phyloP scores from a whole-genome alignment of 2,888 invertebrate genomes.

The Eupithecia centaureata region DNA sequence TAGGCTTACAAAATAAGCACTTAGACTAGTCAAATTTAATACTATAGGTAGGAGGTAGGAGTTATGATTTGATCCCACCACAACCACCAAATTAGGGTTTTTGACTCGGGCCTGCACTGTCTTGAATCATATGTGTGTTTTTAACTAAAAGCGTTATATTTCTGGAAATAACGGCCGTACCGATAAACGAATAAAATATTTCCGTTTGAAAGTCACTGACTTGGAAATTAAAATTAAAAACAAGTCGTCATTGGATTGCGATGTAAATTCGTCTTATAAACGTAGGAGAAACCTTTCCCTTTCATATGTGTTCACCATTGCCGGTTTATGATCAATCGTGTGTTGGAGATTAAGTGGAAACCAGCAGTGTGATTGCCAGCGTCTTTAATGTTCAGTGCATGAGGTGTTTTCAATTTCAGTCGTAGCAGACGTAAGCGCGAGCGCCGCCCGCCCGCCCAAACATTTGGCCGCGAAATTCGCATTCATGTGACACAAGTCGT shows the following conservation, averaged over 20 bases:
- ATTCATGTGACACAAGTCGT: slow-evolving; percentile 69
- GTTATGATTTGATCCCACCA: too few relatives aligned
- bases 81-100: slow-evolving; percentile 2
- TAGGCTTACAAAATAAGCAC: too few relatives aligned
- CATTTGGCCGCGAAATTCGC: slow-evolving; percentile 64
- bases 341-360: slow-evolving; percentile 5
- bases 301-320: slow-evolving; percentile 42
- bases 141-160: slow-evolving; percentile 28
- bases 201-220: slow-evolving; percentile 72
- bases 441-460: slow-evolving; percentile 62
- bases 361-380: slow-evolving; percentile 46
- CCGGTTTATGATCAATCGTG: slow-evolving; percentile 25
- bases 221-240: slow-evolving; percentile 69
- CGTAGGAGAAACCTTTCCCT: slow-evolving; percentile 10
- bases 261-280: slow-evolving; percentile 35
- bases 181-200: slow-evolving; percentile 47
- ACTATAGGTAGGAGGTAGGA: too few relatives aligned
- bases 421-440: slow-evolving; percentile 48
- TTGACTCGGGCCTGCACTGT: background rate
- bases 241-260: slow-evolving; percentile 63
- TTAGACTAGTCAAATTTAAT: too few relatives aligned
- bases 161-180: slow-evolving; percentile 25
- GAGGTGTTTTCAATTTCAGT: slow-evolving; percentile 34
- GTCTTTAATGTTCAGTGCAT: slow-evolving; percentile 20
- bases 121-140: slow-evolving; percentile 4